Percentiles rank a stretch among this genome's conserved stretches.
Conservation (phyloP, 1,140 invertebrate genomes). For the Eumeta japonica region DNA sequence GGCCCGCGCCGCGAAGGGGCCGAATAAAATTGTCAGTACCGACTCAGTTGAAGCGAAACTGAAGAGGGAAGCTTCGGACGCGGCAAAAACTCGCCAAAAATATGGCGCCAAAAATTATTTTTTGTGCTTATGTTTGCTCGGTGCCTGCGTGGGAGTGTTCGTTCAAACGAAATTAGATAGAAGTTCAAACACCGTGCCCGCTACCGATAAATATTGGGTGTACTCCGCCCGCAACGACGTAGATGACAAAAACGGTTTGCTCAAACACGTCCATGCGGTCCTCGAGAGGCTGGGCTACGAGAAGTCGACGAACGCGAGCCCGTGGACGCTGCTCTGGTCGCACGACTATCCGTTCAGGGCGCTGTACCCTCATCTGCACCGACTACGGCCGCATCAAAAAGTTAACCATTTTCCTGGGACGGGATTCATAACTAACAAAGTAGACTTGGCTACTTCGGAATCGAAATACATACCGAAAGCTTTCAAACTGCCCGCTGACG, state of each 20-base stretch:
- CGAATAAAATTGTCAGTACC: too few species aligned
- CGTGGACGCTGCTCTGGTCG: slow-evolving; percentile 91
- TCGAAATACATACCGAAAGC: slow-evolving; percentile 80
- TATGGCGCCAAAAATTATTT: too few species aligned
- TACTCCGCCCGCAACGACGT: slow-evolving; percentile 33
- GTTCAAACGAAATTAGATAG: too few species aligned
- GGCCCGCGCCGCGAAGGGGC: too few species aligned
- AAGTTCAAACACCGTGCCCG: slow-evolving; percentile 2
- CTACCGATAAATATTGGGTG: slow-evolving; percentile 37
- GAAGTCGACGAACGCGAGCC: slow-evolving; percentile 57
- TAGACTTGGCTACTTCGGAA: slow-evolving; percentile 78
- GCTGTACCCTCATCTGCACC: slow-evolving; percentile 57
- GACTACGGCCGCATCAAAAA: slow-evolving; percentile 72
- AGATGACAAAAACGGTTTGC: slow-evolving; percentile 54
- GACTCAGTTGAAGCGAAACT: too few species aligned
- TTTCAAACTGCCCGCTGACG: slow-evolving; percentile 82
- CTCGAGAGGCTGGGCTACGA: slow-evolving; percentile 73
- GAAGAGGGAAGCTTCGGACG: too few species aligned
- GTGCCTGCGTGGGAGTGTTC: too few species aligned
- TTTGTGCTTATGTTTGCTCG: too few species aligned
- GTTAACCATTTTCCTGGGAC: slow-evolving; percentile 96
- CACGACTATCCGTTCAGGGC: slow-evolving; percentile 87
- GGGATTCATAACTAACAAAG: slow-evolving; percentile 93
- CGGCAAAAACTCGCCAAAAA: too few species aligned
- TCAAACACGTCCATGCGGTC: slow-evolving; percentile 77